phyloP scores from a whole-genome alignment of 2,888 invertebrate genomes.

The Eupithecia centaureata region DNA sequence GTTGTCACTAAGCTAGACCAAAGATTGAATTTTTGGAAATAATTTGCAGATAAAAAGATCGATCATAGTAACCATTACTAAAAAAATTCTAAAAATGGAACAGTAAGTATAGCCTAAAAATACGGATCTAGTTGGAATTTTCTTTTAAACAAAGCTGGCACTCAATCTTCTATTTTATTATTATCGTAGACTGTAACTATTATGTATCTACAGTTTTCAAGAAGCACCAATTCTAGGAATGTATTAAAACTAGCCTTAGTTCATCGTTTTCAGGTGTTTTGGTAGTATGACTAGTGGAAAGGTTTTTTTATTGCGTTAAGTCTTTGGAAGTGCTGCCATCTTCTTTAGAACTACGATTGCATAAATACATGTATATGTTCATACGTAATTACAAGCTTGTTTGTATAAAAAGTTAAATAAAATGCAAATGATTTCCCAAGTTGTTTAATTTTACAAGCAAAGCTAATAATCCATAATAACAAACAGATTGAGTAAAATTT shows the following conservation, averaged over 20 bases:
- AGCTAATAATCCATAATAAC: slow-evolving; percentile 36
- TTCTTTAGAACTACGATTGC: neutral
- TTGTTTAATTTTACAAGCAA: slow-evolving; percentile 34
- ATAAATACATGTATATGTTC: too few species aligned
- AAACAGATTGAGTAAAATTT: slow-evolving; percentile 55
- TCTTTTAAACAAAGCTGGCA: neutral
- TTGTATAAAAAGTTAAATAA: slow-evolving; percentile 30
- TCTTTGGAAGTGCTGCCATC: neutral
- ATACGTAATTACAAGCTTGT: slow-evolving; percentile 21
- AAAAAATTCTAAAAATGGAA: too few species aligned
- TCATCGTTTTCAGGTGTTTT: neutral
- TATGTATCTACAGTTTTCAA: neutral
- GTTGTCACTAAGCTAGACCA: too few species aligned
- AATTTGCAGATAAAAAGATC: too few species aligned
- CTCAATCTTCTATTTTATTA: neutral
- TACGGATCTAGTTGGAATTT: neutral
- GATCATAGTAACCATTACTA: too few species aligned
- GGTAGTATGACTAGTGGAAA: neutral
- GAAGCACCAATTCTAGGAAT: neutral
- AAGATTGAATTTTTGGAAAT: too few species aligned
- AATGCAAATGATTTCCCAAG: slow-evolving; percentile 35
- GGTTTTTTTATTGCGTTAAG: neutral
- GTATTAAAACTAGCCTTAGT: neutral
- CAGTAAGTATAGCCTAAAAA: too few species aligned
- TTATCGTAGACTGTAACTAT: neutral